Conservation (phyloP, 2,797 vertebrate species). For the Sebastes glaucus region DNA sequence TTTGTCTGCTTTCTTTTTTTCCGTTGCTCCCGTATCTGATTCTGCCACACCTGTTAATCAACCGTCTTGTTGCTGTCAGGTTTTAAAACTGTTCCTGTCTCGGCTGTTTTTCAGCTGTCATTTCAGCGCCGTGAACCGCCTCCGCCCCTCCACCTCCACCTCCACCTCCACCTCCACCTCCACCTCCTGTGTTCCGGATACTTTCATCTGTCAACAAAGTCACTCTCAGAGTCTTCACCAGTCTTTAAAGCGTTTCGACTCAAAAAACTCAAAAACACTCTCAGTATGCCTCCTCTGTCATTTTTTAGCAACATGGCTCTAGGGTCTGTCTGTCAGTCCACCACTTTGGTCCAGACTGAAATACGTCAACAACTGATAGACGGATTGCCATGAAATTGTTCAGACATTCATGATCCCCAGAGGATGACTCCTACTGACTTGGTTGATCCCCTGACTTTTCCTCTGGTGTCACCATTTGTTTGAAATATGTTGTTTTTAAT, state of each 20-base stretch:
- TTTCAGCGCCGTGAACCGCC: conserved; percentile 23
- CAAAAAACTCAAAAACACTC: background rate
- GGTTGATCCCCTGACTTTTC: background rate
- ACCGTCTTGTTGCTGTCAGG: conserved; percentile 49
- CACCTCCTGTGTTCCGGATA: conserved; percentile 9
- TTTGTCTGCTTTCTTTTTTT: conserved; percentile 42
- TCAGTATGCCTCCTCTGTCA: background rate
- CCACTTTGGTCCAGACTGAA: background rate
- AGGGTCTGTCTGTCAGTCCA: background rate
- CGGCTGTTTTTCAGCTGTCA: conserved; percentile 58
- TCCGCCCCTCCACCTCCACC: background rate
- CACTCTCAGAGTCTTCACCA: background rate
- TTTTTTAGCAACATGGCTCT: background rate
- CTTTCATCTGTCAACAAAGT: conserved; percentile 22
- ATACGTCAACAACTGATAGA: background rate
- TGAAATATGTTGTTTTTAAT: background rate
- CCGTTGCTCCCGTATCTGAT: conserved; percentile 16
- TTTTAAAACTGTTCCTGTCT: conserved; percentile 41
- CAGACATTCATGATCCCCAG: background rate
- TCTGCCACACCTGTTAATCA: conserved; percentile 56
- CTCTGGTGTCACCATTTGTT: background rate
- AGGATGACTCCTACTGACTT: background rate
- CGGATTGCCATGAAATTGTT: background rate
- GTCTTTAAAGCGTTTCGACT: background rate
- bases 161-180: background rate